Percentiles rank a stretch among this genome's conserved stretches.
These are phyloP conservation scores for Apeltes quadracus DNA, from an alignment of 2,113 vertebrate species.

Conservation along the genomic window DNA sequence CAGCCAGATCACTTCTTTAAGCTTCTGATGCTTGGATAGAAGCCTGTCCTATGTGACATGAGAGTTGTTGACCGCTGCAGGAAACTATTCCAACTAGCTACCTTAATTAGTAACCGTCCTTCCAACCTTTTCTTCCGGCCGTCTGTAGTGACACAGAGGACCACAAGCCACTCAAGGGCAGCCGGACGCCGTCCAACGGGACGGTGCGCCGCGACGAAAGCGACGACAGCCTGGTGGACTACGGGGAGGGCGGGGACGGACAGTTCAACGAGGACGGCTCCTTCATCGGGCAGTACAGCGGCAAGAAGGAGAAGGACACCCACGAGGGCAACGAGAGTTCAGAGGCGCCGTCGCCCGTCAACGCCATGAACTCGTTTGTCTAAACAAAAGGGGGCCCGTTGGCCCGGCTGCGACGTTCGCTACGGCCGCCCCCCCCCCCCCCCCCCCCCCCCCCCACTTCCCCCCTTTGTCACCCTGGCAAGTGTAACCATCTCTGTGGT, in stretches of 20 bases:
- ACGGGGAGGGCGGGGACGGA: slow-evolving; percentile 96
- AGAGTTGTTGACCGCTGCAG: slow-evolving; percentile 52
- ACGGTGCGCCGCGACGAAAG: slow-evolving; percentile 97
- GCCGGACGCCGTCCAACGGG: slow-evolving; percentile 94
- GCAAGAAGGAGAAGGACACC: slow-evolving; percentile 97
- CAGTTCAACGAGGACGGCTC: slow-evolving; percentile 98
- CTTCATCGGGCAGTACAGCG: slow-evolving; percentile 98
- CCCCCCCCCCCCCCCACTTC: not conserved
- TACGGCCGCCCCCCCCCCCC: slow-evolving; percentile 26
- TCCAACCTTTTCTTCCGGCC: not conserved
- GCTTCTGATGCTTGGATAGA: slow-evolving; percentile 15
- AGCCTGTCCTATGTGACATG: slow-evolving; percentile 15
- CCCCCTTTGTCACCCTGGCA: slow-evolving; percentile 52
- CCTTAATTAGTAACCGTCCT: not conserved
- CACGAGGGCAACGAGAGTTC: slow-evolving; percentile 98
- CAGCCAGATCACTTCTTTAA: slow-evolving; percentile 35
- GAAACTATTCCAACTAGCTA: not conserved
- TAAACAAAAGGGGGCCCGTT: slow-evolving; percentile 65
- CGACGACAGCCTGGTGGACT: slow-evolving; percentile 97
- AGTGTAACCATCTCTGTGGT: slow-evolving; percentile 61
- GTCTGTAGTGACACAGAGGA: slow-evolving; percentile 91
- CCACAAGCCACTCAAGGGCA: slow-evolving; percentile 96
- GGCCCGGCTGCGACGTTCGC: slow-evolving; percentile 16
- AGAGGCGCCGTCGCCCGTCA: slow-evolving; percentile 96
- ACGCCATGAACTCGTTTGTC: slow-evolving; percentile 98